Evolutionary conservation across 1,140 invertebrate genomes (phyloP).

Genomic region (Bombus polaris): DNA sequence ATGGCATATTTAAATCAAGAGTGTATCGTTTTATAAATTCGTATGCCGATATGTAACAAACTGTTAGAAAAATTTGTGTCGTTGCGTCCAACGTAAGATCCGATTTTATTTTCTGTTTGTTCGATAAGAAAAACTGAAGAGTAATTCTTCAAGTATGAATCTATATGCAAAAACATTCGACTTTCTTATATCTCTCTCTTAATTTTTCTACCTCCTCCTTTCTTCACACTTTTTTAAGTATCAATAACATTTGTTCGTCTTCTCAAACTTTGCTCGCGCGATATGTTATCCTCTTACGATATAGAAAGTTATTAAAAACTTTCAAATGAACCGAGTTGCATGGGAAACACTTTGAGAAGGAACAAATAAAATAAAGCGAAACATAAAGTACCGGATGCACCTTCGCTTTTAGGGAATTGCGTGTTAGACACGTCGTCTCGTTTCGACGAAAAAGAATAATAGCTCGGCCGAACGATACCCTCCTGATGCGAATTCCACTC

Average conservation of each 20-base stretch:
- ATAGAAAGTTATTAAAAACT: too few relatives aligned
- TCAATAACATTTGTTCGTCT: background rate
- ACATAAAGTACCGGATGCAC: background rate
- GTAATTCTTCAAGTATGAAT: conserved; percentile 17
- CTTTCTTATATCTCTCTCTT: background rate
- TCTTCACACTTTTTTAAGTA: background rate
- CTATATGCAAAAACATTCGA: background rate
- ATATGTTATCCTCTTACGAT: too few relatives aligned
- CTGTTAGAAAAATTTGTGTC: background rate
- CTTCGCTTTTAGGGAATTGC: conserved; percentile 16
- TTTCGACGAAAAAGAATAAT: conserved; percentile 7
- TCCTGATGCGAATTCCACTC: conserved; percentile 63
- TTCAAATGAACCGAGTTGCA: background rate
- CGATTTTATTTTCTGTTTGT: conserved; percentile 15
- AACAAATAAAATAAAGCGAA: background rate
- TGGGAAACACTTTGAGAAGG: background rate
- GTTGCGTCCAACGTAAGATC: background rate
- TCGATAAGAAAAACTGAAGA: background rate
- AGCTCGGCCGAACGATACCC: conserved; percentile 52
- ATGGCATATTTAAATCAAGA: conserved; percentile 60
- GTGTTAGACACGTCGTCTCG: background rate
- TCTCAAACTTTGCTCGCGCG: too few relatives aligned
- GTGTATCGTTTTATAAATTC: conserved; percentile 62
- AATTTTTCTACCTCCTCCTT: background rate
- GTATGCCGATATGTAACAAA: background rate